Evolutionary conservation across 2,888 invertebrate genomes (phyloP), one percentile per base, ranked within the genome.

Genomic region (Drosophila paranaensis): DNA sequence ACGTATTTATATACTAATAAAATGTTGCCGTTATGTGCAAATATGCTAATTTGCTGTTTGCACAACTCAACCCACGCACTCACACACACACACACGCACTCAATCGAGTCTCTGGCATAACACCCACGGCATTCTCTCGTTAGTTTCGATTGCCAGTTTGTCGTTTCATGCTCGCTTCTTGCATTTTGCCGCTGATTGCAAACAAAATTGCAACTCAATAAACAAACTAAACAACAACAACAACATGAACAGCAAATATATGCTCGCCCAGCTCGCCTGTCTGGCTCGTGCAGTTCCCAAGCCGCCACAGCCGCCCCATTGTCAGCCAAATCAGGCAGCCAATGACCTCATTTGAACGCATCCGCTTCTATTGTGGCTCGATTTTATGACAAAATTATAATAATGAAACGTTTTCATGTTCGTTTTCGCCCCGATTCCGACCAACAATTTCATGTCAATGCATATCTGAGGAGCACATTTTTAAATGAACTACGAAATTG

Each of bases 181-280:
- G 68, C 48, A 57, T 69, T 74, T 67, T 48, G 70, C 66, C 87
- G 77, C 86, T 83, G 86, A 83, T 86, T 82, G 88, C 86, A 82
- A 80, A 83, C 88, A 88, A 86, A 83, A 86, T 86, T 86, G 88
- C 88, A 83, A 88, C 88, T 83, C 86, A 83, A 88, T 83, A 83
- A 86, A 81, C 83, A 83, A 88, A 80, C 88, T 80, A 33, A 88
- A 80, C 83, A 88, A 88, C 33, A 48, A 11, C 48, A 27, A 27
- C 14, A 85, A 76, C 80, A 85, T 85, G 30, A 16, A 16, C 48
- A 50, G 6, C 30, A 50, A 33, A 16, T 50, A 6, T 33, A 6
- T 33, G 48, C 50, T n/a, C 35, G n/a, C 46, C 14, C 3, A 6
- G 33, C 30, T 33, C 30, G 30, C 20, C 27, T 16, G 55, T 30